phyloP scores from a whole-genome alignment of 2,113 vertebrate species.

The Brevimyrus niger region DNA sequence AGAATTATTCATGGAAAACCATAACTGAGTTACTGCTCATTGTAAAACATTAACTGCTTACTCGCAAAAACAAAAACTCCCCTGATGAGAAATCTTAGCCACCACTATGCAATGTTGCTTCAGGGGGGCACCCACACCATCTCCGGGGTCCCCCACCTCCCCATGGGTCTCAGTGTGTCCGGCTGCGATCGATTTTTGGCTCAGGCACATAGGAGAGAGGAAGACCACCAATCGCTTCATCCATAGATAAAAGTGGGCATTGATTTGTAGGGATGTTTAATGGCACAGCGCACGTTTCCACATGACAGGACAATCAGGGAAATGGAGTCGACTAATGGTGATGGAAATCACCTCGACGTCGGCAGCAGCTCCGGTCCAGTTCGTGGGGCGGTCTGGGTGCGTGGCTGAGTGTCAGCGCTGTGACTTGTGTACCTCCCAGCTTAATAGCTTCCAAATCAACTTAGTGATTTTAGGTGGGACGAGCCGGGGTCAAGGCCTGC shows the following conservation, averaged over 20 bases:
- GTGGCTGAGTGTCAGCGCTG: neutral
- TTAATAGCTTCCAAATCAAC: slow-evolving; percentile 22
- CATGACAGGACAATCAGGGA: slow-evolving; percentile 23
- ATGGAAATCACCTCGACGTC: slow-evolving; percentile 18
- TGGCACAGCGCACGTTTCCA: neutral
- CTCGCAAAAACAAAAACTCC: neutral
- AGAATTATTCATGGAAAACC: neutral
- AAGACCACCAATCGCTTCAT: neutral
- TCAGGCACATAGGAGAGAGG: neutral
- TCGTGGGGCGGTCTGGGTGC: neutral
- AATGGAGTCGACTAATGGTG: slow-evolving; percentile 30
- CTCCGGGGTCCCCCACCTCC: neutral
- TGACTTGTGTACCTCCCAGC: neutral
- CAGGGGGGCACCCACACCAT: neutral
- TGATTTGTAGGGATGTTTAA: slow-evolving; percentile 12
- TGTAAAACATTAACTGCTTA: neutral
- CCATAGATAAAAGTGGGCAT: slow-evolving; percentile 19
- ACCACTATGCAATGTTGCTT: neutral
- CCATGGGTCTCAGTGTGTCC: neutral
- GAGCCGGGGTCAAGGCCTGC: neutral
- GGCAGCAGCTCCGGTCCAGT: neutral
- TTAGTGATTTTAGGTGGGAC: neutral
- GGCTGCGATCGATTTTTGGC: neutral
- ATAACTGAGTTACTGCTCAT: neutral
- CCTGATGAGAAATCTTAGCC: neutral